Evolutionary conservation across 2,797 vertebrate genomes (phyloP).

Genomic region (Enteromius anoplus): DNA sequence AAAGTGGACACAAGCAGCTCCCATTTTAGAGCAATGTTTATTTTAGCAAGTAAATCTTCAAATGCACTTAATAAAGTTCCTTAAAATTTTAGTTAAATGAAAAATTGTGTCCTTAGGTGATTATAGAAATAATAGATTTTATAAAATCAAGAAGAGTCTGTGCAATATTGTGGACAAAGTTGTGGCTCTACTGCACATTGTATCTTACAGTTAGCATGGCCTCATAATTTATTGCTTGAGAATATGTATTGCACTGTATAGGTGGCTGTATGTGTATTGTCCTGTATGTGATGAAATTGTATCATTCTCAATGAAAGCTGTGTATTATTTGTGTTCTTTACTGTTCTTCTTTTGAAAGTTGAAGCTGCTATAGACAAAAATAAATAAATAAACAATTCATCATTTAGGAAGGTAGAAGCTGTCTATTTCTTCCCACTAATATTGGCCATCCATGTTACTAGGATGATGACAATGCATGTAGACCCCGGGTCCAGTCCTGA

Average conservation of each 20-base stretch:
- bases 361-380: not conserved
- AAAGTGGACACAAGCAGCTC: not conserved
- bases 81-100: not conserved
- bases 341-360: not conserved
- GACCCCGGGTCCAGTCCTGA: constrained; percentile 82
- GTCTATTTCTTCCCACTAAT: not conserved
- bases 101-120: not conserved
- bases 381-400: not conserved
- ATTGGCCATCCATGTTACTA: constrained; percentile 76
- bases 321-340: not conserved
- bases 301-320: not conserved
- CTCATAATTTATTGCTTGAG: not conserved
- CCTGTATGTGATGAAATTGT: not conserved
- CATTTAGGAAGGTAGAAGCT: not conserved
- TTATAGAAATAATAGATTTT: not conserved
- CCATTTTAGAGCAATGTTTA: not conserved
- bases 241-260: not conserved
- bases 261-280: too few species aligned
- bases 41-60: not conserved
- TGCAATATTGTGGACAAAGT: not conserved
- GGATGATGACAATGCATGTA: constrained; percentile 90
- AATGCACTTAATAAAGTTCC: not conserved
- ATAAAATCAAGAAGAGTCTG: not conserved
- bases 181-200: not conserved
- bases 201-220: not conserved